phyloP scores from a whole-genome alignment of 2,113 vertebrate species.

The Mastomys natalensis region DNA sequence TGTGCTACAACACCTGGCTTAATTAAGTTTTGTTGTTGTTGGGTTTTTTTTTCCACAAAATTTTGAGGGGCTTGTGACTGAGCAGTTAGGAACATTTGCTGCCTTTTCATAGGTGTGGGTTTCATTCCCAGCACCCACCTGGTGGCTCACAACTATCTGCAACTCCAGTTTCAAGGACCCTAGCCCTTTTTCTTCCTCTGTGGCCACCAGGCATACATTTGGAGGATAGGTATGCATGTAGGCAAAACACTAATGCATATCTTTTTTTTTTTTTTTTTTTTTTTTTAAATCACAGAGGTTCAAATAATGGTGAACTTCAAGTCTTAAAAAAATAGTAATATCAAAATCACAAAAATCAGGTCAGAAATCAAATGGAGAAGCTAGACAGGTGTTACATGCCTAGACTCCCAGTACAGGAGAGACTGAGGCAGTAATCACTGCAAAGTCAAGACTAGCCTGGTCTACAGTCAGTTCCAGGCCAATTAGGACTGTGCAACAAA shows the following conservation, averaged over 20 bases:
- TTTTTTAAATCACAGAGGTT: not conserved
- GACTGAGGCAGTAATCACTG: not conserved
- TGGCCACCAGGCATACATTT: not conserved
- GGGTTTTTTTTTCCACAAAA: not conserved
- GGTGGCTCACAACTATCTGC: not conserved
- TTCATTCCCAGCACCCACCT: not conserved
- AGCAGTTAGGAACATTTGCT: not conserved
- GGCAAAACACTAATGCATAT: not conserved
- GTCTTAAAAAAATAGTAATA: not conserved
- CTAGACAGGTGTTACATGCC: not conserved
- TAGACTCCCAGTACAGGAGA: not conserved
- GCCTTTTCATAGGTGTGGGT: no score
- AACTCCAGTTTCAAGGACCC: not conserved
- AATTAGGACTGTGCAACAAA: not conserved
- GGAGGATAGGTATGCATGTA: not conserved
- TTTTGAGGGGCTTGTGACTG: not conserved
- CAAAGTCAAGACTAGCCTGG: not conserved
- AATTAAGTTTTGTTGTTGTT: not conserved
- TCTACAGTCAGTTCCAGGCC: not conserved
- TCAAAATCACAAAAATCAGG: not conserved
- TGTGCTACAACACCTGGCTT: not conserved
- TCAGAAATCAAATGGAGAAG: not conserved
- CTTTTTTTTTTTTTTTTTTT: not conserved
- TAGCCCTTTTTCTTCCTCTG: no score
- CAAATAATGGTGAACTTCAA: not conserved